phyloP scores from a whole-genome alignment of 2,888 invertebrate species.

The Mongoloraphidia duomilia region DNA sequence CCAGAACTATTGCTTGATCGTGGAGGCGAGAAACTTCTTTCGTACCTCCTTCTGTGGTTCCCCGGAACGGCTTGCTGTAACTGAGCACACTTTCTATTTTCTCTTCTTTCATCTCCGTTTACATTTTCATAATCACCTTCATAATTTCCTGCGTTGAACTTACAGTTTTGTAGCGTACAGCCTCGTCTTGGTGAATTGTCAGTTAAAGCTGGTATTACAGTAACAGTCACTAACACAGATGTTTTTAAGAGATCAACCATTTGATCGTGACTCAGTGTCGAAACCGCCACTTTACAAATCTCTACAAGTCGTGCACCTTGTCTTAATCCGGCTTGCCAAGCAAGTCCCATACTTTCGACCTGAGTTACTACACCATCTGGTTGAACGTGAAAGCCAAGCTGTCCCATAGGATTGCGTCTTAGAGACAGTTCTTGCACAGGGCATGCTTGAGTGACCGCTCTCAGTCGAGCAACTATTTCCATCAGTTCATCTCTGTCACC shows the following conservation, averaged over 20 bases:
- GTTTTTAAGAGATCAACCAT: slow-evolving; percentile 87
- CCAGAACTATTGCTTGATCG: slow-evolving; percentile 71
- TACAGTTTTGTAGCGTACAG: slow-evolving; percentile 48
- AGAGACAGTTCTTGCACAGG: slow-evolving; percentile 67
- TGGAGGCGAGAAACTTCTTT: slow-evolving; percentile 61
- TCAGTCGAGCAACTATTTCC: slow-evolving; percentile 67
- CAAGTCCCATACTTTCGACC: slow-evolving; percentile 61
- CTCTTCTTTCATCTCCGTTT: slow-evolving; percentile 28
- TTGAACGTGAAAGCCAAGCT: slow-evolving; percentile 82
- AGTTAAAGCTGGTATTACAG: slow-evolving; percentile 58
- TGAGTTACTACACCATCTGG: slow-evolving; percentile 89
- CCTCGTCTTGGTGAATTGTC: slow-evolving; percentile 57
- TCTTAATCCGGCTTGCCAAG: slow-evolving; percentile 71
- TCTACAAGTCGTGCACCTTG: slow-evolving; percentile 85
- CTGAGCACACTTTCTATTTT: slow-evolving; percentile 31
- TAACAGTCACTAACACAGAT: slow-evolving; percentile 72
- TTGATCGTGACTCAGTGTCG: slow-evolving; percentile 79
- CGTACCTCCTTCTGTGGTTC: slow-evolving; percentile 52
- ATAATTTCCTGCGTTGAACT: slow-evolving; percentile 41
- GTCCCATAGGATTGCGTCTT: slow-evolving; percentile 66
- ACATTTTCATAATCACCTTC: slow-evolving; percentile 58
- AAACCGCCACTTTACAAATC: slow-evolving; percentile 78
- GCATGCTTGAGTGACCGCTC: slow-evolving; percentile 64
- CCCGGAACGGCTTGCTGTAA: slow-evolving; percentile 39
- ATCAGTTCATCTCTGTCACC: slow-evolving; percentile 53